These are phyloP conservation scores for Clistopyga incitator DNA, from an alignment of 2,888 invertebrate species.

Conservation along the genomic window DNA sequence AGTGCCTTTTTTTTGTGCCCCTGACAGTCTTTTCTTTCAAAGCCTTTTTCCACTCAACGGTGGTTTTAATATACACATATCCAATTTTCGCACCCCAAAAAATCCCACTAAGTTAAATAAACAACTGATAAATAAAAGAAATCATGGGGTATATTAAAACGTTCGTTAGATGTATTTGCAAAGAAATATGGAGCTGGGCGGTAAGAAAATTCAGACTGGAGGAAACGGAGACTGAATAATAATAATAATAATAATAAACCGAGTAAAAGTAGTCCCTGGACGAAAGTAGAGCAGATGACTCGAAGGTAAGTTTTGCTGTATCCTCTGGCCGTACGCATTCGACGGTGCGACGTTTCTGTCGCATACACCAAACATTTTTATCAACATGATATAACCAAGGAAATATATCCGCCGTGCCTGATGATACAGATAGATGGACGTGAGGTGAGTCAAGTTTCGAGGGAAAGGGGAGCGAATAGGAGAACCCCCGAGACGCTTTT, in stretches of 20 bases:
- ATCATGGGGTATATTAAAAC: no score
- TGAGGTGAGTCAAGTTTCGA: conserved; percentile 49
- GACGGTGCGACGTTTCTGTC: conserved; percentile 13
- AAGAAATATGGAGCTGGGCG: not conserved
- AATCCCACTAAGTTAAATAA: no score
- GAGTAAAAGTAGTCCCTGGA: not conserved
- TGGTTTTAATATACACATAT: no score
- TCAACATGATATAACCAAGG: conserved; percentile 29
- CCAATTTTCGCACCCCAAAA: no score
- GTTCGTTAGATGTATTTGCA: no score
- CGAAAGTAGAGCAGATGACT: conserved; percentile 15
- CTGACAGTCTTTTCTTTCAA: no score
- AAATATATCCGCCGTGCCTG: conserved; percentile 5
- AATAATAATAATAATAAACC: conserved; percentile 6
- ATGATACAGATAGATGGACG: conserved; percentile 36
- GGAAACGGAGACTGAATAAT: not conserved
- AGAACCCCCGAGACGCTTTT: conserved; percentile 63
- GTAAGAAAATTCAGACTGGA: not conserved
- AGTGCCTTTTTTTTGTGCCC: no score
- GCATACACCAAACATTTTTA: conserved; percentile 50
- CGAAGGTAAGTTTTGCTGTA: conserved; percentile 11
- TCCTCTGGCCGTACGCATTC: conserved; percentile 6
- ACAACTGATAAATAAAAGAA: no score
- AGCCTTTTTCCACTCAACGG: no score
- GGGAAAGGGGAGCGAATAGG: conserved; percentile 55